Evolutionary conservation across 2,888 invertebrate genomes (phyloP).

Genomic region (Ceramica pisi): DNA sequence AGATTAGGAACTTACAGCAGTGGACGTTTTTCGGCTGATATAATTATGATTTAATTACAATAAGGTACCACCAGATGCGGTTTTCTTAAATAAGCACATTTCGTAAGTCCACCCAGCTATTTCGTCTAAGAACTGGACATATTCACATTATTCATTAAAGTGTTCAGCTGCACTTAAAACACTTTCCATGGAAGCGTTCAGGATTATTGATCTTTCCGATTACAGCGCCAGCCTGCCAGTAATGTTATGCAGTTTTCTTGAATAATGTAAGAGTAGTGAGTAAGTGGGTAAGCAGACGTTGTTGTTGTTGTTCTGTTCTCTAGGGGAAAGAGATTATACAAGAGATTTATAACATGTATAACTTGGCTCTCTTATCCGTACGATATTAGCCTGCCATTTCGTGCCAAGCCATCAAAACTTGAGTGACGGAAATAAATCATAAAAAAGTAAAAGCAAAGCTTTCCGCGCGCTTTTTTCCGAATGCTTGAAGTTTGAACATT

Average conservation of each 20-base stretch:
- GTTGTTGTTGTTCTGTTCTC: too few species aligned
- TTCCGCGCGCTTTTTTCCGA: not conserved
- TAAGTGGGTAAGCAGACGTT: not conserved
- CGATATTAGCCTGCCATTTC: not conserved
- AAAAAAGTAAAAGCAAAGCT: not conserved
- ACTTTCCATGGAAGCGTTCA: not conserved
- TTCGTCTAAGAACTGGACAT: not conserved
- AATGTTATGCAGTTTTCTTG: slow-evolving; percentile 37
- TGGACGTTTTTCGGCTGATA: too few species aligned
- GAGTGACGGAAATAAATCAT: not conserved
- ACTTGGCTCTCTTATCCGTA: not conserved
- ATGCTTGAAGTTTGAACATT: not conserved
- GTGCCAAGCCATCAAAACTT: not conserved
- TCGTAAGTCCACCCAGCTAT: not conserved
- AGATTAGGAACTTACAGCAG: too few species aligned
- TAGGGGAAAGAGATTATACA: too few species aligned
- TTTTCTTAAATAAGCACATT: not conserved
- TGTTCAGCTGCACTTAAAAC: not conserved
- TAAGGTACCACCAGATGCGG: not conserved
- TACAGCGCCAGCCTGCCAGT: not conserved
- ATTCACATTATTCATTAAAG: too few species aligned
- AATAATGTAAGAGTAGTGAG: not conserved
- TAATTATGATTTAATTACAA: too few species aligned
- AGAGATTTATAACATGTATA: too few species aligned
- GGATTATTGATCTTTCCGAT: slow-evolving; percentile 26